Percentiles rank a stretch among this genome's conserved stretches.
Conservation (phyloP, 2,888 invertebrate genomes). For the Stenodema calcarata region DNA sequence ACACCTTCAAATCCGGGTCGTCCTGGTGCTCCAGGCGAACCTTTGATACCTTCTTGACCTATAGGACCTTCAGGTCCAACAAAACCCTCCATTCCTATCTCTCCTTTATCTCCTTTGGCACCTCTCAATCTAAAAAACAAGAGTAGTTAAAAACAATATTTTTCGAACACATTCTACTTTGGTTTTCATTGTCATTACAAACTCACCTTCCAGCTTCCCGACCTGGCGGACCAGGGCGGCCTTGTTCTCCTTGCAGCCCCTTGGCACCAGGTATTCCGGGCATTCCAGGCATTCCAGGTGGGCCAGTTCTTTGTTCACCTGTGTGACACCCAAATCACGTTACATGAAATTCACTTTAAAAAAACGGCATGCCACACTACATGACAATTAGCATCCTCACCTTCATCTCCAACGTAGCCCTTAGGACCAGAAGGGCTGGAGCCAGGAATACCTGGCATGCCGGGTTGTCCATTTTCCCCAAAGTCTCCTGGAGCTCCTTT, state of each 20-base stretch:
- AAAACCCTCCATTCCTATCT: conserved; percentile 47
- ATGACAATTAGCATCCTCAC: conserved; percentile 10
- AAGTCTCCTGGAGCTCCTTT: conserved; percentile 80
- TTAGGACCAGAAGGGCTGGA: conserved; percentile 65
- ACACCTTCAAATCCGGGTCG: conserved; percentile 27
- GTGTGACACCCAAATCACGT: not conserved
- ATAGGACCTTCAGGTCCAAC: conserved; percentile 64
- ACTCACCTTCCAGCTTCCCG: conserved; percentile 50
- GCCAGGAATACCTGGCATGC: conserved; percentile 69
- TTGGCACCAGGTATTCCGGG: conserved; percentile 58
- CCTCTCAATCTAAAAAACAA: not conserved
- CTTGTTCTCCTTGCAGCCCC: conserved; percentile 68
- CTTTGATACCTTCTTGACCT: conserved; percentile 67
- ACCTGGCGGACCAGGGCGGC: conserved; percentile 64
- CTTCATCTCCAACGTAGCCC: conserved; percentile 54
- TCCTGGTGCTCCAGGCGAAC: conserved; percentile 64
- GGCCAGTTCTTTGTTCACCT: not conserved
- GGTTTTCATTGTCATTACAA: not conserved
- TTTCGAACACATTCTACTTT: not conserved
- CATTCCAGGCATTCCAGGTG: conserved; percentile 55
- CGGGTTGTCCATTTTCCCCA: conserved; percentile 73
- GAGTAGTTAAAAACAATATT: not conserved
- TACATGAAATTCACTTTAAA: not conserved
- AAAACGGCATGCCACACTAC: not conserved
- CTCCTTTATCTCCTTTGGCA: conserved; percentile 26